phyloP scores from a whole-genome alignment of 2,113 vertebrate genomes.

The Catharus bicknelli region DNA sequence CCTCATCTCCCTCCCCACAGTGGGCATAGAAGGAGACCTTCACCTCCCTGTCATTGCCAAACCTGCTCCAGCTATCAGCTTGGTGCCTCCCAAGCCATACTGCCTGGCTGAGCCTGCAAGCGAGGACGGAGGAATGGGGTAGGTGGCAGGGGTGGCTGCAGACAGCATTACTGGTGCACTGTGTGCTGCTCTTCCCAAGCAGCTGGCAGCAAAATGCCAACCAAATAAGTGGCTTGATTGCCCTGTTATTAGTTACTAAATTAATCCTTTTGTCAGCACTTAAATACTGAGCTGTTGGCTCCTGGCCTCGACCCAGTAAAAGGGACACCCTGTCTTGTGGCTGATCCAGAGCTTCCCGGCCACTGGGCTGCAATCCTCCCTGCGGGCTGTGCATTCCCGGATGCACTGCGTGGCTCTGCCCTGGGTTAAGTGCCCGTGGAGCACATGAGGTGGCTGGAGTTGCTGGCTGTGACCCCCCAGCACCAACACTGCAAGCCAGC shows the following conservation, averaged over 20 bases:
- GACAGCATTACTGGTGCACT: background rate
- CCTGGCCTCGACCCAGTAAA: background rate
- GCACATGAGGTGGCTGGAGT: background rate
- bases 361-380: background rate
- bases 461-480: background rate
- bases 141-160: background rate
- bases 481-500: background rate
- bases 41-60: background rate
- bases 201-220: background rate
- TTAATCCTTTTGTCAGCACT: constrained; percentile 53
- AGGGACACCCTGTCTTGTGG: background rate
- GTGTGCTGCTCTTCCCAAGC: background rate
- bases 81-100: background rate
- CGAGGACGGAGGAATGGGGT: rapidly evolving
- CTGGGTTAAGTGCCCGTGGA: background rate
- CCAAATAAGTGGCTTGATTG: constrained; percentile 46
- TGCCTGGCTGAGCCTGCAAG: background rate
- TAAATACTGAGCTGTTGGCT: constrained; percentile 27
- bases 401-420: background rate
- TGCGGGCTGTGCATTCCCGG: rapidly evolving
- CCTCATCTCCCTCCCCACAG: background rate
- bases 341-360: rapidly evolving
- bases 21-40: background rate
- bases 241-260: constrained; percentile 47
- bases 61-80: background rate